Base-by-base conservation (phyloP, 2,888 invertebrate genomes). In the Pyrocoelia pectoralis region DNA sequence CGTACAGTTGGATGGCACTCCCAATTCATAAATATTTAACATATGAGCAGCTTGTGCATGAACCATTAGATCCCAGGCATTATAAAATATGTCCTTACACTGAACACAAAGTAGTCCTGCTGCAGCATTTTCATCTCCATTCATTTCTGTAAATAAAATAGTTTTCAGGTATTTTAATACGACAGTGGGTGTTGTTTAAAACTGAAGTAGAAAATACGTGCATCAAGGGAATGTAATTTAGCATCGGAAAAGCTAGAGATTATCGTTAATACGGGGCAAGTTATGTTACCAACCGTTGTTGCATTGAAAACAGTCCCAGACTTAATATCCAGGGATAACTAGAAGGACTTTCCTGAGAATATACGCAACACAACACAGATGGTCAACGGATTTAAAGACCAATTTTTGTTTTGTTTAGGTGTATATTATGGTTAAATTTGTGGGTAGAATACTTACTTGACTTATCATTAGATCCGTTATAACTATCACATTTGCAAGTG, bases 21-120 rank as follows among this genome's bases (percentile, higher is more conserved):
- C 86, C 69, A 87, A 80, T 79, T 88, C 87, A 80, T 88, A 89
- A 71, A 89, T 88, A 79, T 87, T 87, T 75, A 88, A 81, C 86
- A 87, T 87, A 76, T 89, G 89, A 28, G 87, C 86, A 4, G 88
- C 86, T 75, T 89, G 88, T 57, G 87, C 87, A 76, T 89, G 89
- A 13, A 88, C 88, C 87, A 88, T 87, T 65, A 89, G 80, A 77
- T 89, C 88, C 88, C 88, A 88, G 46, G 88, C 88, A 58, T 86
- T 86, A 64, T 84, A 84, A 77, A 88, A 88, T 56, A 86, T 84
- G 73, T 88, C 87, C 79, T 88, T 88, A 80, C 89, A 89, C 71
- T 87, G 86, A 58, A 87, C 87, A 77, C 89, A 89, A 48, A 88
- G 80, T 54, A 88, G 80, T 52, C 86, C 82, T 14, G 87, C 85